A percentile compares a stretch with the other conserved stretches of the same genome.
These are phyloP conservation scores for Hirtodrosophila cameraria DNA, from an alignment of 2,888 invertebrate species.

Conservation along the genomic window DNA sequence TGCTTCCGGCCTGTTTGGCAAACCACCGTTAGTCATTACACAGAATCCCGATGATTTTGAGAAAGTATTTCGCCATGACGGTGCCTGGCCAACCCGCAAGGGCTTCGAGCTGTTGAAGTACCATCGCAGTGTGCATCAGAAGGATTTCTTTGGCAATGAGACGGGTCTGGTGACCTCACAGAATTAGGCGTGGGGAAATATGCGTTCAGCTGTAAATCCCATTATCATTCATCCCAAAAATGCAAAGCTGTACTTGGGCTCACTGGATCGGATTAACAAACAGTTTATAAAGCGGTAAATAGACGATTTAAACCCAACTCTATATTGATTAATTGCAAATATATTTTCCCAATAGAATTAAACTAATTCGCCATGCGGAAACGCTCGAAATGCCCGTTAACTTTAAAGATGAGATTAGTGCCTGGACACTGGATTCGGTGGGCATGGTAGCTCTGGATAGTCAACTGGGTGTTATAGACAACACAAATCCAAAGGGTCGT, in stretches of 20 bases:
- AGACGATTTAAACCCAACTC: background rate
- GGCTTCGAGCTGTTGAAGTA: constrained; percentile 81
- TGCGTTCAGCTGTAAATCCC: constrained; percentile 88
- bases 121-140: constrained; percentile 75
- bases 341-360: constrained; percentile 68
- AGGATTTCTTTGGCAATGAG: constrained; percentile 41
- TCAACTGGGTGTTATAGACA: constrained; percentile 59
- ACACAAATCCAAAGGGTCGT: constrained; percentile 52
- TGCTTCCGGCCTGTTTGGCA: constrained; percentile 80
- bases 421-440: constrained; percentile 86
- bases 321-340: background rate
- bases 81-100: constrained; percentile 83
- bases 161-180: constrained; percentile 51
- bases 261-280: constrained; percentile 84
- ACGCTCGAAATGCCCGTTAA: constrained; percentile 82
- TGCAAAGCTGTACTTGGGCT: constrained; percentile 84
- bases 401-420: constrained; percentile 85
- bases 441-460: constrained; percentile 82
- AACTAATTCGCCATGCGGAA: constrained; percentile 70
- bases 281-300: constrained; percentile 61
- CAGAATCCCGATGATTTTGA: constrained; percentile 85
- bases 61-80: constrained; percentile 84
- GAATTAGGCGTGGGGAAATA: constrained; percentile 86
- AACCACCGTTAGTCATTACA: constrained; percentile 78
- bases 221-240: constrained; percentile 87